Evolutionary conservation across 2,797 vertebrate species (phyloP).

Genomic region (Poeciliopsis turneri): DNA sequence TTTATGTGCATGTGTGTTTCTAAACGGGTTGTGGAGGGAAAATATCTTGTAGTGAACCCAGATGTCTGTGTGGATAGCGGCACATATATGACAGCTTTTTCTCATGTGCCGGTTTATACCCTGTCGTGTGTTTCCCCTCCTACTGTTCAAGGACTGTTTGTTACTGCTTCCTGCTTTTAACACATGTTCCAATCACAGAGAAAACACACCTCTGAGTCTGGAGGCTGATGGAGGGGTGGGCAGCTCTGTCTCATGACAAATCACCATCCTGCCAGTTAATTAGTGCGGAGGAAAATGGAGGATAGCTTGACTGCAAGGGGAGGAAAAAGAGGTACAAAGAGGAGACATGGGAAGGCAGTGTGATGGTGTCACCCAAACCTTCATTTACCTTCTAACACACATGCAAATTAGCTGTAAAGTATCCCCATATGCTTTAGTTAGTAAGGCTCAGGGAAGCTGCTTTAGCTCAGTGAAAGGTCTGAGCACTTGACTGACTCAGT

Average conservation of each 20-base stretch:
- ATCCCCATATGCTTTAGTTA: slow-evolving; percentile 17
- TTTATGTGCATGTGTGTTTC: slow-evolving; percentile 20
- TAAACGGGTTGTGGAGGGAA: slow-evolving; percentile 4
- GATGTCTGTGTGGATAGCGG: slow-evolving; percentile 33
- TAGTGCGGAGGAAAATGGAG: slow-evolving; percentile 64
- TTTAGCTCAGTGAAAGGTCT: slow-evolving; percentile 1
- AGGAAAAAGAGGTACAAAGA: slow-evolving; percentile 51
- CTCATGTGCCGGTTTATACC: slow-evolving; percentile 12
- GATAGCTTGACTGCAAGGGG: slow-evolving; percentile 45
- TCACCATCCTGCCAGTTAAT: slow-evolving; percentile 76
- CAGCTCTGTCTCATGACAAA: slow-evolving; percentile 68
- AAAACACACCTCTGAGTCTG: slow-evolving; percentile 62
- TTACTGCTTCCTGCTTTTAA: slow-evolving; percentile 64
- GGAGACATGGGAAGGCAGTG: slow-evolving; percentile 46
- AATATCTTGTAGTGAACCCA: slow-evolving; percentile 31
- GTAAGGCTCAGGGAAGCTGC: slow-evolving; percentile 6
- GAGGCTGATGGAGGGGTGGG: slow-evolving; percentile 63
- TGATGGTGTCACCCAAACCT: slow-evolving; percentile 50
- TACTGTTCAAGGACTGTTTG: slow-evolving; percentile 39
- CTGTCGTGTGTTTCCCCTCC: slow-evolving; percentile 33
- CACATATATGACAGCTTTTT: slow-evolving; percentile 36
- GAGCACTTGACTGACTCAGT: slow-evolving; percentile 8
- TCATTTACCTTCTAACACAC: slow-evolving; percentile 39
- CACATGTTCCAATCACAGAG: slow-evolving; percentile 66
- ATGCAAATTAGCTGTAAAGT: slow-evolving; percentile 25